Percentiles rank a stretch among this genome's conserved stretches.
Evolutionary conservation across 2,797 vertebrate genomes (phyloP).

Genomic region (Rallus crepitans): DNA sequence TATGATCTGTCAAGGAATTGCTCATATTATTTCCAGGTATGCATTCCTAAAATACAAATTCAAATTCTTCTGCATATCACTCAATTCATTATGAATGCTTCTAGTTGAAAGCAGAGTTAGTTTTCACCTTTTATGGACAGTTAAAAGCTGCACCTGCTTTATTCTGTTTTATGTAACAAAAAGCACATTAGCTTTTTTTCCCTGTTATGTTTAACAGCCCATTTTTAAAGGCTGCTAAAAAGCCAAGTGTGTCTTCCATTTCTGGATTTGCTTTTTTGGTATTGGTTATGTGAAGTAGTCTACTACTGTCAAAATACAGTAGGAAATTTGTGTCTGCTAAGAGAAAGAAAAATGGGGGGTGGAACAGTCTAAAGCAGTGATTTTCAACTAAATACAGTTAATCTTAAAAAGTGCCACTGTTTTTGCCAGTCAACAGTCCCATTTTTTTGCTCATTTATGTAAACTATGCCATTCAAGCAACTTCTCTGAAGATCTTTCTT

Average conservation of each 20-base stretch:
- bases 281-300: not conserved
- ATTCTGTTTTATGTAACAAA: not conserved
- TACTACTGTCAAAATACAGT: not conserved
- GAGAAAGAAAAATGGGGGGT: not conserved
- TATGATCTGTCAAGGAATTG: slow-evolving; percentile 52
- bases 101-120: not conserved
- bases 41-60: slow-evolving; percentile 41
- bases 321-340: not conserved
- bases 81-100: slow-evolving; percentile 2
- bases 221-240: not conserved
- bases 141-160: not conserved
- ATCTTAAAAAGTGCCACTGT: not conserved
- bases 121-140: slow-evolving; percentile 50
- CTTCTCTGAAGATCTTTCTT: not conserved
- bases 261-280: not conserved
- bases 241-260: not conserved
- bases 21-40: slow-evolving; percentile 31
- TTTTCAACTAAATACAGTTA: not conserved
- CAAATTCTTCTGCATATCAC: slow-evolving; percentile 19
- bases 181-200: not conserved
- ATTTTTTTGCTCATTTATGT: not conserved
- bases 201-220: not conserved
- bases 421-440: not conserved
- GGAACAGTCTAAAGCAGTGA: not conserved
- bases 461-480: not conserved